A percentile compares a stretch with the other conserved stretches of the same genome.
phyloP scores from a whole-genome alignment of 2,113 vertebrate genomes.

The Petromus typicus region DNA sequence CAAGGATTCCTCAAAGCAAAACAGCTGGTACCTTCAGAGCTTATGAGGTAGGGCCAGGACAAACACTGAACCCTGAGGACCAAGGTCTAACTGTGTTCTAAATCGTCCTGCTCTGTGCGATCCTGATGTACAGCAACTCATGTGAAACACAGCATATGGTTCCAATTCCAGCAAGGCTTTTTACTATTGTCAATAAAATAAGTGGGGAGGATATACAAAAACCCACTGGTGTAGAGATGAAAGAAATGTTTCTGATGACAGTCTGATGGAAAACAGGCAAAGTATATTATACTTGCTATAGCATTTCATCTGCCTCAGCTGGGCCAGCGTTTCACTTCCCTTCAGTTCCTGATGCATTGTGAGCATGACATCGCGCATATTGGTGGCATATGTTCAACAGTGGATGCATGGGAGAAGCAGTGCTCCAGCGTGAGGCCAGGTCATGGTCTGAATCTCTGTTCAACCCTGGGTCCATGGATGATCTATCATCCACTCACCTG shows the following conservation, averaged over 20 bases:
- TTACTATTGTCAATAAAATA: neutral
- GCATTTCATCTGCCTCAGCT: neutral
- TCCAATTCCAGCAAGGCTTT: neutral
- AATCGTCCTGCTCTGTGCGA: neutral
- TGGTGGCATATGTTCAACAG: accelerated
- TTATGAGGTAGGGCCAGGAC: neutral
- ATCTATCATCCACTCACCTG: neutral
- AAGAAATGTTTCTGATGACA: neutral
- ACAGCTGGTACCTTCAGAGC: neutral
- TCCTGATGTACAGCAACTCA: neutral
- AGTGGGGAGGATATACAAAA: neutral
- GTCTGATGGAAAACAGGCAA: neutral
- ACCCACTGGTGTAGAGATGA: no score
- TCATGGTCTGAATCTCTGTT: neutral
- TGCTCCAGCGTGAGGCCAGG: neutral
- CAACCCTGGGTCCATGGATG: neutral
- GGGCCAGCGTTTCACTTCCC: neutral
- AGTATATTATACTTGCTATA: accelerated
- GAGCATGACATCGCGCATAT: accelerated
- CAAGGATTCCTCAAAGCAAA: neutral
- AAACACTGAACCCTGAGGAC: neutral
- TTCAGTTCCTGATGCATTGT: no score
- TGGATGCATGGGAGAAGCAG: neutral
- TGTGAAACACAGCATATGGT: neutral
- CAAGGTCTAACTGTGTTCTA: neutral